Percentiles rank a stretch among this genome's conserved stretches.
Conservation (phyloP, 2,888 invertebrate species). For the Tenthredo mesomela region DNA sequence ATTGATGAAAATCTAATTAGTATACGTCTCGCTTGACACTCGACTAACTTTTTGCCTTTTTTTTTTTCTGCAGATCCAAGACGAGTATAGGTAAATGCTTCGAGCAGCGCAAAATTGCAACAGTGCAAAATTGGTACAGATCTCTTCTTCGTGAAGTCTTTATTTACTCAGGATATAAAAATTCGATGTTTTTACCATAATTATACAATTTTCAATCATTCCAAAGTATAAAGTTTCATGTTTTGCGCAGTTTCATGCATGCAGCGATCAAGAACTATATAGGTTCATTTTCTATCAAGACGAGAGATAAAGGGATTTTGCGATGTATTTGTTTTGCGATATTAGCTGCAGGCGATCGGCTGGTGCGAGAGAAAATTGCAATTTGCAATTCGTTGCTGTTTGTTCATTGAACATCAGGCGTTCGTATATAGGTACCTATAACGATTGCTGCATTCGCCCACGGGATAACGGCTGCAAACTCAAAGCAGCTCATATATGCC, state of each 20-base stretch:
- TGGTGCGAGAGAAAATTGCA: background rate
- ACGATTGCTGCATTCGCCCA: slow-evolving; percentile 28
- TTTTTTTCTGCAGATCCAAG: too few relatives aligned
- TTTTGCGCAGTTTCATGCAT: too few relatives aligned
- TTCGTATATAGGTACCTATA: background rate
- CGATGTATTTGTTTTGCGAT: background rate
- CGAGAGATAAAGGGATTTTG: background rate
- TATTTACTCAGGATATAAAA: too few relatives aligned
- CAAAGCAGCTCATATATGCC: background rate
- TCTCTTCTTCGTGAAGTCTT: too few relatives aligned
- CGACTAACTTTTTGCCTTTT: background rate
- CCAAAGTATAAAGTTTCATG: too few relatives aligned
- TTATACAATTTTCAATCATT: too few relatives aligned
- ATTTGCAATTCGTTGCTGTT: background rate
- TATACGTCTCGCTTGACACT: slow-evolving; percentile 5
- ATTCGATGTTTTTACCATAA: too few relatives aligned
- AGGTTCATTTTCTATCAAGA: background rate
- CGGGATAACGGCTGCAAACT: slow-evolving; percentile 4
- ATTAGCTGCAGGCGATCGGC: background rate
- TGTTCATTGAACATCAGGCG: slow-evolving; percentile 7
- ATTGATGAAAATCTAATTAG: background rate
- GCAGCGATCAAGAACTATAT: background rate
- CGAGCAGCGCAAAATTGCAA: too few relatives aligned
- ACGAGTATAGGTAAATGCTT: too few relatives aligned
- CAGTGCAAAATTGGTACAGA: too few relatives aligned